phyloP scores from a whole-genome alignment of 2,888 invertebrate genomes.

The Stenichneumon culpator region DNA sequence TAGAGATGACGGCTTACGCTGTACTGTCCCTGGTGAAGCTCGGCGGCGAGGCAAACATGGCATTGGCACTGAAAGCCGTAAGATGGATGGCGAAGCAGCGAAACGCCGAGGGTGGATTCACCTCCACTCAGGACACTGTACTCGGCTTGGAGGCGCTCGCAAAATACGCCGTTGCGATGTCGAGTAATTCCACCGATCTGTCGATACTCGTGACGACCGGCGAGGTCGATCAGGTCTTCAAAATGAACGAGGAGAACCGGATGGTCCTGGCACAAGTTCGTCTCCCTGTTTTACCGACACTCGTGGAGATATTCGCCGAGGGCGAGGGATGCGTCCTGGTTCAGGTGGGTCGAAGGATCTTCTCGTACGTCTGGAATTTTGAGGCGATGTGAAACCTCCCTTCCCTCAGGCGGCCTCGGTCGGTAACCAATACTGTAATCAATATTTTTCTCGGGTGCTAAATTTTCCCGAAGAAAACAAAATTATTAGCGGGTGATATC shows the following conservation, averaged over 20 bases:
- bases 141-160: conserved; percentile 88
- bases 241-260: conserved; percentile 85
- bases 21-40: conserved; percentile 87
- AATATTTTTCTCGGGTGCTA: too few species aligned
- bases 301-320: conserved; percentile 85
- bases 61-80: conserved; percentile 88
- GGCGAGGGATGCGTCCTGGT: conserved; percentile 87
- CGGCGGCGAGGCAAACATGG: conserved; percentile 86
- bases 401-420: too few species aligned
- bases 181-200: conserved; percentile 84
- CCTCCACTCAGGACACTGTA: conserved; percentile 91
- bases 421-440: too few species aligned
- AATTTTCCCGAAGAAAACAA: too few species aligned
- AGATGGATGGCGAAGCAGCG: conserved; percentile 91
- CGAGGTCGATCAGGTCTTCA: conserved; percentile 84
- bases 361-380: background rate
- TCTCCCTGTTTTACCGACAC: conserved; percentile 85
- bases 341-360: conserved; percentile 83
- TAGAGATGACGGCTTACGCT: conserved; percentile 90
- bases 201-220: conserved; percentile 85
- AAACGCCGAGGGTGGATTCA: conserved; percentile 90
- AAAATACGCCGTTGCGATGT: conserved; percentile 86
- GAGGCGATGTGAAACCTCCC: background rate
- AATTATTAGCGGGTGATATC: too few species aligned
- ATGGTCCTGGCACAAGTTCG: conserved; percentile 85